Percentiles rank a stretch among this genome's conserved stretches.
Evolutionary conservation across 2,797 vertebrate genomes (phyloP).

Genomic region (Diglossa cyanea): DNA sequence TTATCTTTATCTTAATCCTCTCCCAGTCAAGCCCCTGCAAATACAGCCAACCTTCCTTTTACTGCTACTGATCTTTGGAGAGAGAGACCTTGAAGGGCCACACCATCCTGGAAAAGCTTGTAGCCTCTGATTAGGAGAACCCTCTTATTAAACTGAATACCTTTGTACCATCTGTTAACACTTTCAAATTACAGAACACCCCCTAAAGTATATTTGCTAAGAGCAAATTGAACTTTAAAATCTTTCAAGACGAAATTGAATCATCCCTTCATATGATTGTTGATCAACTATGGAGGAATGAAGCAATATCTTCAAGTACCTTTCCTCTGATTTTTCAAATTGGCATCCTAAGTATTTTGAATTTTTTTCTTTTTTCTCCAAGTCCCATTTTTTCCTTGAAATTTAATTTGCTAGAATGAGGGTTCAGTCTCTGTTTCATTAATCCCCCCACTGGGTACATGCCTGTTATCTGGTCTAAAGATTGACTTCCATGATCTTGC

Average conservation of each 20-base stretch:
- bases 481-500: neutral
- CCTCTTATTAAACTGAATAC: neutral
- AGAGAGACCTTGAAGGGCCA: neutral
- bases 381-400: neutral
- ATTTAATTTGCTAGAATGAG: neutral
- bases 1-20: neutral
- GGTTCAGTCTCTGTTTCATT: neutral
- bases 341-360: neutral
- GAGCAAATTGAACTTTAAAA: neutral
- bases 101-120: neutral
- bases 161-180: neutral
- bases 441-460: neutral
- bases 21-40: neutral
- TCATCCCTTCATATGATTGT: neutral
- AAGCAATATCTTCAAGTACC: constrained; percentile 1
- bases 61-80: neutral
- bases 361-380: neutral
- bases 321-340: neutral
- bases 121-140: neutral
- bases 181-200: neutral
- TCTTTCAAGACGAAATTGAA: constrained; percentile 4
- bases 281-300: neutral
- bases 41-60: neutral
- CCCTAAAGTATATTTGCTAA: neutral
- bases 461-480: constrained; percentile 4